phyloP scores from a whole-genome alignment of 2,888 invertebrate species.

The Platycheirus rosarum region DNA sequence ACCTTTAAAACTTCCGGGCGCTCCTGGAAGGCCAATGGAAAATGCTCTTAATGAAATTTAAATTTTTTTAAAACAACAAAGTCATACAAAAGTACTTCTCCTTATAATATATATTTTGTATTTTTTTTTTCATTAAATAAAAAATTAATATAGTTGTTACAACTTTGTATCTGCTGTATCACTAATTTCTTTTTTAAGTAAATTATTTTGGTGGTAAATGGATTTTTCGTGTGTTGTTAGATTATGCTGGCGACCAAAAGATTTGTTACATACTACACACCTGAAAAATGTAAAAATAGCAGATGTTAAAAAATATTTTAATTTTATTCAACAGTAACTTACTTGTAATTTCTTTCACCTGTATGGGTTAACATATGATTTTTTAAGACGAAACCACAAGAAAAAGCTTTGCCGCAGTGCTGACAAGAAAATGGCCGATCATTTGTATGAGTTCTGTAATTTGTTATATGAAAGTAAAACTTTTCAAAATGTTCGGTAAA shows the following conservation, averaged over 20 bases:
- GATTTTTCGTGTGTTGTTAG: slow-evolving; percentile 60
- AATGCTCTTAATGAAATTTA: too few species aligned
- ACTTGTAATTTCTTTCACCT: slow-evolving; percentile 53
- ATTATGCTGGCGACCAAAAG: slow-evolving; percentile 55
- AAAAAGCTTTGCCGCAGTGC: slow-evolving; percentile 57
- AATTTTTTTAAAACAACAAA: too few species aligned
- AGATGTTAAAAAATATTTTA: neutral
- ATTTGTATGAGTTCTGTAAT: slow-evolving; percentile 59
- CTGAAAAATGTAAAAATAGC: slow-evolving; percentile 24
- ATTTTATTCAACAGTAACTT: slow-evolving; percentile 6
- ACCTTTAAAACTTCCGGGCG: too few species aligned
- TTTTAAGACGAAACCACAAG: slow-evolving; percentile 59
- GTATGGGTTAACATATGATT: slow-evolving; percentile 60
- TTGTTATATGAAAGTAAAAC: slow-evolving; percentile 1
- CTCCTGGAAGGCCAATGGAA: too few species aligned
- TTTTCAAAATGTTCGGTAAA: too few species aligned
- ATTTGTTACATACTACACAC: slow-evolving; percentile 59
- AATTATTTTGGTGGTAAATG: slow-evolving; percentile 56
- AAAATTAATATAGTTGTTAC: too few species aligned
- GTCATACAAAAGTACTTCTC: too few species aligned
- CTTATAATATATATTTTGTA: too few species aligned
- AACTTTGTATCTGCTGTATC: too few species aligned
- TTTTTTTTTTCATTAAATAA: too few species aligned
- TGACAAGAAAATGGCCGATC: slow-evolving; percentile 63
- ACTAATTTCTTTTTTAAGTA: slow-evolving; percentile 47